Evolutionary conservation across 1,140 invertebrate genomes (phyloP).

Genomic region (Thereuonema tuberculata): DNA sequence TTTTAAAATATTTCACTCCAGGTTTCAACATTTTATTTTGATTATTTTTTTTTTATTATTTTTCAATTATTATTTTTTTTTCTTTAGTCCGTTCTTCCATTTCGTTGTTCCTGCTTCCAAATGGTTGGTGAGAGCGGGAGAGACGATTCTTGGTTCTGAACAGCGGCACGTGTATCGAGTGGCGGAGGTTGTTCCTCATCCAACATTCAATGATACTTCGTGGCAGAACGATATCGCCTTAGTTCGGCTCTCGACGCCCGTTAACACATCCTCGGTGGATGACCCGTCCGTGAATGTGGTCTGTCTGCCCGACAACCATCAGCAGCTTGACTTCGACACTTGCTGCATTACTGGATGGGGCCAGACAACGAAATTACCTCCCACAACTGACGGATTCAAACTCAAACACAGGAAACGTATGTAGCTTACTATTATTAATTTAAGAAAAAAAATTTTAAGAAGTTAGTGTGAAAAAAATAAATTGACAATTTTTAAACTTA

Average conservation of each 20-base stretch:
- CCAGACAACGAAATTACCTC: too few relatives aligned
- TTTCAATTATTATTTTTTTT: conserved; percentile 5
- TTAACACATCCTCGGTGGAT: conserved; percentile 38
- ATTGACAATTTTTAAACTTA: too few relatives aligned
- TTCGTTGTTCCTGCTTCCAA: conserved; percentile 19
- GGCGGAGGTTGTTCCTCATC: conserved; percentile 26
- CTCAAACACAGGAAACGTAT: too few relatives aligned
- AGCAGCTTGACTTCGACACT: background rate
- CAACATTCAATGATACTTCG: conserved; percentile 25
- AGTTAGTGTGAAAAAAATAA: too few relatives aligned
- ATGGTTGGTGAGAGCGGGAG: background rate
- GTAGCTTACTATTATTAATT: too few relatives aligned
- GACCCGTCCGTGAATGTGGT: conserved; percentile 44
- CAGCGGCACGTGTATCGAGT: conserved; percentile 5
- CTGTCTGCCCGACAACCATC: conserved; percentile 47
- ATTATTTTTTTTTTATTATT: background rate
- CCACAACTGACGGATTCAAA: too few relatives aligned
- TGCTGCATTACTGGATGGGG: background rate
- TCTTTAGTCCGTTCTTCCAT: conserved; percentile 14
- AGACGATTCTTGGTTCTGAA: background rate
- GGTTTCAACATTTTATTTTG: background rate
- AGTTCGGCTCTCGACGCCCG: conserved; percentile 32
- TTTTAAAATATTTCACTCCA: too few relatives aligned
- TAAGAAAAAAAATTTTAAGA: too few relatives aligned
- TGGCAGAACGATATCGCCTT: conserved; percentile 47